Percentiles rank a stretch among this genome's conserved stretches.
Evolutionary conservation across 37 sponge, comb jelly and placozoan species (phyloP).

Genomic region (Agelas oroides): DNA sequence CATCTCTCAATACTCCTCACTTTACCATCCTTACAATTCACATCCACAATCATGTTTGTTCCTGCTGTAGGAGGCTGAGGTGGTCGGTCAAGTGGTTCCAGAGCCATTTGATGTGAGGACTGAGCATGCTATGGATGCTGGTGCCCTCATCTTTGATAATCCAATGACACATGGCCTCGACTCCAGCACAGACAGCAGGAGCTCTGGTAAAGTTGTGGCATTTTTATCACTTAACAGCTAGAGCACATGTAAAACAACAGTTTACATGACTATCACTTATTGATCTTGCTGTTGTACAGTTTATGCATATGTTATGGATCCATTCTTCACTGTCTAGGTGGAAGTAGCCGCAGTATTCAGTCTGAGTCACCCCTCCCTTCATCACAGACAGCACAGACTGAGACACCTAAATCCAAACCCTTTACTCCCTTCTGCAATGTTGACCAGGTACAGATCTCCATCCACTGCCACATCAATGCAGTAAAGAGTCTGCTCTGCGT

Average conservation of each 20-base stretch:
- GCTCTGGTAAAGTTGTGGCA: too few relatives aligned
- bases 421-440: slow-evolving; percentile 82
- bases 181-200: neutral
- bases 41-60: neutral
- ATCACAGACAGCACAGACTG: neutral
- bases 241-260: too few relatives aligned
- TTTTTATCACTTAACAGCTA: too few relatives aligned
- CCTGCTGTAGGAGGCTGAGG: slow-evolving; percentile 58
- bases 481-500: slow-evolving; percentile 70
- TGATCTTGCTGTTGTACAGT: too few relatives aligned
- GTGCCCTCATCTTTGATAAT: neutral
- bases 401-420: neutral
- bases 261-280: too few relatives aligned
- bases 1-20: too few relatives aligned
- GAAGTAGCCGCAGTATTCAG: neutral
- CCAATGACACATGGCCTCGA: neutral
- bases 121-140: slow-evolving; percentile 74
- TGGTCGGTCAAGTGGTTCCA: slow-evolving; percentile 31
- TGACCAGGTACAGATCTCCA: slow-evolving; percentile 77
- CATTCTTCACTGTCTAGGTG: neutral
- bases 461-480: slow-evolving; percentile 82
- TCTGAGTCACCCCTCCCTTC: slow-evolving; percentile 17
- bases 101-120: slow-evolving; percentile 86
- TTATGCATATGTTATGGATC: too few relatives aligned
- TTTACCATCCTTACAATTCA: neutral